Evolutionary conservation across 2,888 invertebrate species (phyloP).

Genomic region (Calephelis perditalis): DNA sequence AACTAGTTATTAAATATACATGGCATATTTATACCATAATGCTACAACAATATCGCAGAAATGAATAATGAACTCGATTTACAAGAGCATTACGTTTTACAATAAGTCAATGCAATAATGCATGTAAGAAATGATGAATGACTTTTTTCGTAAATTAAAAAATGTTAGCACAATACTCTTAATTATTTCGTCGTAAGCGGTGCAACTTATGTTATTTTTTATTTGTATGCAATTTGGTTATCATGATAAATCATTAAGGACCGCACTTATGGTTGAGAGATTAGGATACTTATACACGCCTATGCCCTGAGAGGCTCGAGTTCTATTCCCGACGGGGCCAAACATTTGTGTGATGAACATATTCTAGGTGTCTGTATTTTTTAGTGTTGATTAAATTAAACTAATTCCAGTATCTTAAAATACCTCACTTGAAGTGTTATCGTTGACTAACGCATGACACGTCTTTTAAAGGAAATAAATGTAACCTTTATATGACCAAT

Average conservation of each 20-base stretch:
- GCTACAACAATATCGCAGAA: slow-evolving; percentile 28
- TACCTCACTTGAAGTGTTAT: too few relatives aligned
- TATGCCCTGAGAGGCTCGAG: too few relatives aligned
- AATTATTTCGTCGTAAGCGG: slow-evolving; percentile 29
- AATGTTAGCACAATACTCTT: slow-evolving; percentile 27
- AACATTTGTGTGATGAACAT: too few relatives aligned
- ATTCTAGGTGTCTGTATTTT: too few relatives aligned
- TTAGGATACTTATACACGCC: too few relatives aligned
- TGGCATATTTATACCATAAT: slow-evolving; percentile 12
- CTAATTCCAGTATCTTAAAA: too few relatives aligned
- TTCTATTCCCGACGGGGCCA: too few relatives aligned
- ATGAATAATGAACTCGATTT: slow-evolving; percentile 31
- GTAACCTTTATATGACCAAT: too few relatives aligned
- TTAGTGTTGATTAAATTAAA: too few relatives aligned
- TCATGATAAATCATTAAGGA: slow-evolving; percentile 3
- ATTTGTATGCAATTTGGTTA: not conserved
- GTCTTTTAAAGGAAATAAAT: too few relatives aligned
- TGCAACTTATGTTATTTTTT: slow-evolving; percentile 17
- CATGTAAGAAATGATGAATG: slow-evolving; percentile 45
- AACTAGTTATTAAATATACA: not conserved
- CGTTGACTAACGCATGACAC: too few relatives aligned
- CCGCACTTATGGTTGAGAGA: too few relatives aligned
- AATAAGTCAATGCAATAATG: slow-evolving; percentile 35
- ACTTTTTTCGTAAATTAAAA: slow-evolving; percentile 39
- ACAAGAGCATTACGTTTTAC: slow-evolving; percentile 36